Conservation (phyloP, 2,888 invertebrate species). For the Diabrotica balteata region DNA sequence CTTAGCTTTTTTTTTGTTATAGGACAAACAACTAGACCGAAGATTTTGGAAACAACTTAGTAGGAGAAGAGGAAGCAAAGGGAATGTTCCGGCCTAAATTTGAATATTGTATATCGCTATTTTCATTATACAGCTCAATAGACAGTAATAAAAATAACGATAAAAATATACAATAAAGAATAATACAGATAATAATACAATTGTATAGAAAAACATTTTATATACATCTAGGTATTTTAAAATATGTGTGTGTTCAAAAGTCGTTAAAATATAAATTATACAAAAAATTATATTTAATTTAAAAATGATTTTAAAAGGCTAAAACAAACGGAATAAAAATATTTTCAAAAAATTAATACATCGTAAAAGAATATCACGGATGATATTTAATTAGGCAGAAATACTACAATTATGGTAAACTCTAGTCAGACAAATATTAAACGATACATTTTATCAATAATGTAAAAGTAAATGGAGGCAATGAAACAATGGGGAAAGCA, state of each 20-base stretch:
- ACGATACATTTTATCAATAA: no score
- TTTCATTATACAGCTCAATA: slow-evolving; percentile 5
- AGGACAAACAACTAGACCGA: slow-evolving; percentile 80
- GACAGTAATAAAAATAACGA: background rate
- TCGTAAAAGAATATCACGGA: no score
- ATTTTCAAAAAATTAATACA: no score
- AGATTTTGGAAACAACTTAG: slow-evolving; percentile 83
- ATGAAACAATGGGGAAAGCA: no score
- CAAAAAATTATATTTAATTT: no score
- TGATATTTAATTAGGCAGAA: no score
- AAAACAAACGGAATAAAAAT: no score
- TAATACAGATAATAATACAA: background rate
- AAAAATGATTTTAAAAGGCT: no score
- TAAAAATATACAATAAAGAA: background rate
- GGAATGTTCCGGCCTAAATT: slow-evolving; percentile 48
- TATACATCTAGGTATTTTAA: slow-evolving; percentile 17
- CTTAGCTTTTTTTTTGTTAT: slow-evolving; percentile 49
- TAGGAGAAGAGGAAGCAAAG: slow-evolving; percentile 65
- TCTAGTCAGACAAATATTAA: no score
- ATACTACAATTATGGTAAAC: no score
- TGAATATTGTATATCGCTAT: slow-evolving; percentile 1
- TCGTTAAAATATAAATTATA: slow-evolving; percentile 1
- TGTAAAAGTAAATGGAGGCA: no score
- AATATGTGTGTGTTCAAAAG: slow-evolving; percentile 8
- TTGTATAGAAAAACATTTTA: slow-evolving; percentile 7